These are phyloP conservation scores for Saxidomus purpurata DNA, from an alignment of 1,140 invertebrate species.

Conservation along the genomic window DNA sequence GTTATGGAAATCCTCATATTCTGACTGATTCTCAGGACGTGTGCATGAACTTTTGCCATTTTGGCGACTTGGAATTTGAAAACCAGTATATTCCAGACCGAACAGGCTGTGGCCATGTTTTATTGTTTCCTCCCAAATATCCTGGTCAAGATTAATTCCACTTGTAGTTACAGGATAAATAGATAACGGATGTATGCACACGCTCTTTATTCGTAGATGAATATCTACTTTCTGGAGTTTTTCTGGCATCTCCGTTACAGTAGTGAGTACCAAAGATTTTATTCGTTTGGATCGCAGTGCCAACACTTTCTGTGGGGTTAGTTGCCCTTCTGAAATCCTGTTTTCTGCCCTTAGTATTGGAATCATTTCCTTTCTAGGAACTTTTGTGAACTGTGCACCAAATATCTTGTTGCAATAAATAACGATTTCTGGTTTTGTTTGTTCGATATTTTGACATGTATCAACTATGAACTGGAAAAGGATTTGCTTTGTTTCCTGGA, in stretches of 20 bases:
- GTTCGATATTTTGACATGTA: background rate
- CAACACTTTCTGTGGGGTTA: background rate
- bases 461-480: background rate
- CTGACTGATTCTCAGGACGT: background rate
- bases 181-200: too few species aligned
- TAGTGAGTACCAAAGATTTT: too few species aligned
- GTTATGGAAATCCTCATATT: background rate
- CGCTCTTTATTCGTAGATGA: background rate
- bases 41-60: background rate
- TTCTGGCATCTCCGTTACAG: background rate
- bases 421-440: background rate
- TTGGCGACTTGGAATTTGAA: too few species aligned
- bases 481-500: background rate
- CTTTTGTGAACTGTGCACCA: too few species aligned
- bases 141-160: background rate
- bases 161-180: background rate
- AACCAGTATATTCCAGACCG: constrained; percentile 4
- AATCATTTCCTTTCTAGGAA: background rate
- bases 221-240: background rate
- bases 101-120: background rate
- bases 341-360: background rate
- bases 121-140: too few species aligned
- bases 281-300: background rate
- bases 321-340: background rate
- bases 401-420: background rate